Evolutionary conservation across 2,888 invertebrate species (phyloP), one percentile per base, ranked within the genome.

Genomic region (Drosophila seclusa): DNA sequence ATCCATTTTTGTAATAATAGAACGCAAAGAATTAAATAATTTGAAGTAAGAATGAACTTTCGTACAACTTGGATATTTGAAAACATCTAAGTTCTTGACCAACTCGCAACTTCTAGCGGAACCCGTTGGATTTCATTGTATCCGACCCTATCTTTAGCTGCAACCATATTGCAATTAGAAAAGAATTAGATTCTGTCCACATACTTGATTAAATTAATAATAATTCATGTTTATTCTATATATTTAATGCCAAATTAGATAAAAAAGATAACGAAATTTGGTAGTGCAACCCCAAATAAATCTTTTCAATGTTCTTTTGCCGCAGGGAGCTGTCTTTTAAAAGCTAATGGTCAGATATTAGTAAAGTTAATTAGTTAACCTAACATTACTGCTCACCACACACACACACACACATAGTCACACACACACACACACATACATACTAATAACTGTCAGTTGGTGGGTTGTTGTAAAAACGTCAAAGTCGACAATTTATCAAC

Each of bases 401-500:
- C 8, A 27, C 31, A 45, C 40, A 36, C 18, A 50, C 38, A 55
- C 36, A 31, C 45, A 40, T n/a, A n/a, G n/a, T n/a, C 27, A 58
- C 34, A 52, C 36, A 34, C 38, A 48, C 31, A 32, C 6, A 45
- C 21, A 52, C 42, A 61, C 31, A 48, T 45, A 4, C n/a, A 45
- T 40, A 52, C 42, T 36, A 21, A 38, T 24, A 53, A n/a, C 38
- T 64, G 54, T 59, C 59, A 65, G 58, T 59, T 52, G 73, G 32
- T 55, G 42, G 63, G 21, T 67, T 78, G 16, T 65, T 78, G 82
- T 78, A 53, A 78, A 71, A 78, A 52, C 32, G 68, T 66, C 57
- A 45, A 67, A 68, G 78, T 65, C 63, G 70, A 63, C 78, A 75
- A 87, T 84, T 84, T 78, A 82, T 84, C 68, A 84, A 71, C 68